Evolutionary conservation across 1,140 invertebrate species (phyloP), one percentile per base, ranked within the genome.

Genomic region (Lucilia sericata): DNA sequence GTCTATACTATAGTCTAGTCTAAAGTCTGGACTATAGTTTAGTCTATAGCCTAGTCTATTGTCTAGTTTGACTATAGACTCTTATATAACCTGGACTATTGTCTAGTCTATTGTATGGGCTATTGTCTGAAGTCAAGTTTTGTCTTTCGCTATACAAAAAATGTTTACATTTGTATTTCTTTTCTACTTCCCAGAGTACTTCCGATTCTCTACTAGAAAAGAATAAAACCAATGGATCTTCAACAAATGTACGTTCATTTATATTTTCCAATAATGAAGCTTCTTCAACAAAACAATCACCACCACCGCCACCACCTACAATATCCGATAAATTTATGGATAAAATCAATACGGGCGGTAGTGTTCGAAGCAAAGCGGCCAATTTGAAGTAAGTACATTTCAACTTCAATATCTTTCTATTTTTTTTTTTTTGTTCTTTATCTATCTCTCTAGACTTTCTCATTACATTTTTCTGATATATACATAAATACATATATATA

Each of bases 281-380:
- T 30, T 82, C 82, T 9, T 21, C 65, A 10, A 21, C 65, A 19
- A 82, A 82, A 34, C 65, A 34, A 47, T 70, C 82, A 13, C n/a
- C 55, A 60, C 76, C 76, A 21, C 3, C 76, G n/a, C 7, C 36
- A 19, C n/a, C 76, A 49, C 47, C 76, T 1, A 83, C 83, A 83
- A 83, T 81, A 36, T 51, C 65, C 80, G 78, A 82, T 65, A 85
- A 81, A 55, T 42, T 84, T 86, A 60, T 74, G 8, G 25, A 80
- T 13, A 47, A 80, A 25, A 80, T 85, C 84, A 87, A 74, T 81
- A 87, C 85, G 60, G 83, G 82, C 74, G 85, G 87, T 51, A 90
- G 88, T 82, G 88, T 90, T 51, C 88, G 88, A 83, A 89, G 87
- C 84, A 91, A 90, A 87, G 89, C 89, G 78, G 89, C 88, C 36